Percentiles rank a stretch among this genome's conserved stretches.
phyloP scores from a whole-genome alignment of 2,888 invertebrate genomes.

The Protodeltote pygarga region DNA sequence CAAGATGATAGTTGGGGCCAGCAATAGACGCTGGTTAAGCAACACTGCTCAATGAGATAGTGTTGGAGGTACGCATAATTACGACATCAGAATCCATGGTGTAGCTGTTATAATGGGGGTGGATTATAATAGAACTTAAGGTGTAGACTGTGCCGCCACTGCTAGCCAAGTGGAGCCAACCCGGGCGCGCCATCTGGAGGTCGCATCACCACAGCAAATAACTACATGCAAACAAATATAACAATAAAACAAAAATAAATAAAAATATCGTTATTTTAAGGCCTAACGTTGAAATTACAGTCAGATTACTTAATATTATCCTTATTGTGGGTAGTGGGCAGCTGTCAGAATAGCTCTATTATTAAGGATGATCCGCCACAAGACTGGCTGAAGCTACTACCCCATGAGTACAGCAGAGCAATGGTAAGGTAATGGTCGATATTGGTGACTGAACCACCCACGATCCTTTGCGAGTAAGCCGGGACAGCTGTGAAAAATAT shows the following conservation, averaged over 20 bases:
- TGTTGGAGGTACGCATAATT: slow-evolving; percentile 46
- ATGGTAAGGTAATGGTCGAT: slow-evolving; percentile 58
- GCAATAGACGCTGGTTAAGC: slow-evolving; percentile 55
- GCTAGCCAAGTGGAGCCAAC: slow-evolving; percentile 52
- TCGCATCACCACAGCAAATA: slow-evolving; percentile 38
- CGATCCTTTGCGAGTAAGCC: slow-evolving; percentile 51
- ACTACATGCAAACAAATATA: too few species aligned
- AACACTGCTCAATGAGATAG: slow-evolving; percentile 42
- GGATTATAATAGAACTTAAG: slow-evolving; percentile 34
- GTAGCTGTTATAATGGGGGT: slow-evolving; percentile 37
- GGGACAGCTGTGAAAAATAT: slow-evolving; percentile 28
- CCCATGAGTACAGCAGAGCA: slow-evolving; percentile 48
- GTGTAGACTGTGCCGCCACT: slow-evolving; percentile 51
- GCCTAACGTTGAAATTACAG: too few species aligned
- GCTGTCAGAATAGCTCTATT: slow-evolving; percentile 58
- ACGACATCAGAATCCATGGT: slow-evolving; percentile 59
- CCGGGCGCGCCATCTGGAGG: slow-evolving; percentile 47
- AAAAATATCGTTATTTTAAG: not conserved
- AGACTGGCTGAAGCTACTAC: slow-evolving; percentile 45
- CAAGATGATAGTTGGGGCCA: slow-evolving; percentile 58
- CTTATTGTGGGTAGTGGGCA: slow-evolving; percentile 35
- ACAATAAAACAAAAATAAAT: slow-evolving; percentile 12
- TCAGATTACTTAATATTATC: not conserved
- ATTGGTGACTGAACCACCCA: slow-evolving; percentile 59
- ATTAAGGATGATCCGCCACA: slow-evolving; percentile 63